Conservation (phyloP, 2,888 invertebrate species). For the Eupithecia pulchellata region DNA sequence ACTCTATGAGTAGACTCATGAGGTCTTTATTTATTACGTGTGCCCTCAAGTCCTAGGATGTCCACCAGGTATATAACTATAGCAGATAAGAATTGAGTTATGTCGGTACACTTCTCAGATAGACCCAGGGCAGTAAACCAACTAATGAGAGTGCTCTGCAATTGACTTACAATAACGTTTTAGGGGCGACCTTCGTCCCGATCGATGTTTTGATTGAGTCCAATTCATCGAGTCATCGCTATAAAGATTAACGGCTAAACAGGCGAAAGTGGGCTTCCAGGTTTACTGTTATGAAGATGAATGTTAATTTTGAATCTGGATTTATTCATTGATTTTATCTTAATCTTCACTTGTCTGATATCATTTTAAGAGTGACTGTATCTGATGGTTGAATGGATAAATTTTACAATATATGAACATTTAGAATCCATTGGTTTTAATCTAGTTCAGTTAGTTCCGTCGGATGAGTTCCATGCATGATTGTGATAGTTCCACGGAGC, state of each 20-base stretch:
- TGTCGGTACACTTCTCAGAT: background rate
- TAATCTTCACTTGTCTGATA: background rate
- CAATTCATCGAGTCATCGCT: conserved; percentile 41
- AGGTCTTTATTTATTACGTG: too few species aligned
- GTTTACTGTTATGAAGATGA: conserved; percentile 19
- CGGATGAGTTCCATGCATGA: too few species aligned
- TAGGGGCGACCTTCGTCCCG: conserved; percentile 25
- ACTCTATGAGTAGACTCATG: too few species aligned
- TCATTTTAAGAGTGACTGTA: too few species aligned
- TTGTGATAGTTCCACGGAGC: background rate
- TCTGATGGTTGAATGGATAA: too few species aligned
- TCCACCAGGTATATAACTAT: background rate
- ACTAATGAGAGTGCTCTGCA: conserved; percentile 1
- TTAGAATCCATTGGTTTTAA: too few species aligned
- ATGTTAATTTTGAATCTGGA: background rate
- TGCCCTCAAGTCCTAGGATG: too few species aligned
- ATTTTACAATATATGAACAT: too few species aligned
- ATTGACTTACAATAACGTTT: conserved; percentile 2
- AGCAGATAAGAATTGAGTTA: background rate
- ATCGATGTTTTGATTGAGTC: conserved; percentile 44
- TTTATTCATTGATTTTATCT: background rate
- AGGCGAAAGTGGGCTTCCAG: conserved; percentile 22
- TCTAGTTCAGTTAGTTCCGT: too few species aligned
- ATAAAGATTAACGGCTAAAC: conserved; percentile 35
- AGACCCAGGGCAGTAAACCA: background rate